These are phyloP conservation scores for Exephanes ischioxanthus DNA, from an alignment of 2,888 invertebrate species.

Conservation along the genomic window DNA sequence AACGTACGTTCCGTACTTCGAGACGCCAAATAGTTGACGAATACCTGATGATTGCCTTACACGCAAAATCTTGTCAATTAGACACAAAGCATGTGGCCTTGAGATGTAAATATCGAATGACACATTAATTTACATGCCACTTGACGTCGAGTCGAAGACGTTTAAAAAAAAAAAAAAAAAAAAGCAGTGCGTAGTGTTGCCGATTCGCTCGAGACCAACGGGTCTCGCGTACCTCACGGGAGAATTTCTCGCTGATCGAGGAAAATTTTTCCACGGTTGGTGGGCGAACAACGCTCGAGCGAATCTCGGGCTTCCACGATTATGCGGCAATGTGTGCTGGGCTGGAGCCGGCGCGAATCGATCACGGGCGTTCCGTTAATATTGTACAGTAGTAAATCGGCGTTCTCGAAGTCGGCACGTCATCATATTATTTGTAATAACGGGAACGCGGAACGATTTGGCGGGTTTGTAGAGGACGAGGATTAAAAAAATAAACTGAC, in stretches of 20 bases:
- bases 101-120: constrained; percentile 60
- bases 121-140: constrained; percentile 46
- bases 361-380: constrained; percentile 50
- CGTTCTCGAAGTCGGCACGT: constrained; percentile 63
- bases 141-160: constrained; percentile 3
- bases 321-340: constrained; percentile 12
- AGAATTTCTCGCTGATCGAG: neutral
- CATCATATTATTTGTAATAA: constrained; percentile 35
- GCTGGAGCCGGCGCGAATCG: constrained; percentile 21
- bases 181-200: neutral
- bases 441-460: constrained; percentile 21
- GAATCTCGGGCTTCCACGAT: constrained; percentile 31
- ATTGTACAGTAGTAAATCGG: constrained; percentile 47
- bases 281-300: constrained; percentile 15
- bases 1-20: constrained; percentile 58
- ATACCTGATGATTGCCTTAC: constrained; percentile 63
- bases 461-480: neutral
- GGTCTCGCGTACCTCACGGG: neutral
- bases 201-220: constrained; percentile 36
- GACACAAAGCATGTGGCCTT: constrained; percentile 62
- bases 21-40: constrained; percentile 49
- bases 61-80: constrained; percentile 69
- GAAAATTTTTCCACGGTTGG: neutral
- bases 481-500: constrained; percentile 67
- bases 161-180: neutral